Evolutionary conservation across 1,140 invertebrate species (phyloP).

Genomic region (Pogonomyrmex barbatus): DNA sequence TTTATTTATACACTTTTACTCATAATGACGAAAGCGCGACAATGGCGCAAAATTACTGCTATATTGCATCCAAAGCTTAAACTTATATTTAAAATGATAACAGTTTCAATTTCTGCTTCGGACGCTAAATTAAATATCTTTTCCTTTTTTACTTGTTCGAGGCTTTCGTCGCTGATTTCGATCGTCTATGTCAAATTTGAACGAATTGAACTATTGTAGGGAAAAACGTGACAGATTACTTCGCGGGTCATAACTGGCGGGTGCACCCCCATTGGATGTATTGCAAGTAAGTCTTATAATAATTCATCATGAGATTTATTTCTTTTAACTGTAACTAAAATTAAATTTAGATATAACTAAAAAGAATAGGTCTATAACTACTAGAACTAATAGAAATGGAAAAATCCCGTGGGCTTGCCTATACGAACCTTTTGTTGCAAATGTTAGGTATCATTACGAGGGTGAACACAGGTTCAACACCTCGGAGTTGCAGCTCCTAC

Average conservation of each 20-base stretch:
- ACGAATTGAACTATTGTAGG: slow-evolving; percentile 81
- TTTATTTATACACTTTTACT: not conserved
- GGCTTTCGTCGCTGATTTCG: slow-evolving; percentile 48
- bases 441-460: slow-evolving; percentile 86
- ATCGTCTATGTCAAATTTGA: slow-evolving; percentile 60
- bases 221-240: slow-evolving; percentile 89
- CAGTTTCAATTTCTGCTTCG: slow-evolving; percentile 22
- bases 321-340: not conserved
- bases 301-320: not conserved
- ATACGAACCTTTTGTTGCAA: not conserved
- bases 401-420: not conserved
- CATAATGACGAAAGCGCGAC: not conserved
- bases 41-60: not conserved
- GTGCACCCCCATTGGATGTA: slow-evolving; percentile 95
- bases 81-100: not conserved
- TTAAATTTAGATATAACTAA: not conserved
- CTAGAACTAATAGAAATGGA: not conserved
- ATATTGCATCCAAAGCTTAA: not conserved
- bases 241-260: slow-evolving; percentile 92
- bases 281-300: slow-evolving; percentile 81
- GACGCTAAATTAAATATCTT: not conserved
- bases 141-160: not conserved
- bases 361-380: not conserved
- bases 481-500: slow-evolving; percentile 90
- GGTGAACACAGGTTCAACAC: slow-evolving; percentile 83